Percentiles rank a stretch among this genome's conserved stretches.
These are phyloP conservation scores for Loriculus beryllinus DNA, from an alignment of 2,797 vertebrate species.

Conservation along the genomic window DNA sequence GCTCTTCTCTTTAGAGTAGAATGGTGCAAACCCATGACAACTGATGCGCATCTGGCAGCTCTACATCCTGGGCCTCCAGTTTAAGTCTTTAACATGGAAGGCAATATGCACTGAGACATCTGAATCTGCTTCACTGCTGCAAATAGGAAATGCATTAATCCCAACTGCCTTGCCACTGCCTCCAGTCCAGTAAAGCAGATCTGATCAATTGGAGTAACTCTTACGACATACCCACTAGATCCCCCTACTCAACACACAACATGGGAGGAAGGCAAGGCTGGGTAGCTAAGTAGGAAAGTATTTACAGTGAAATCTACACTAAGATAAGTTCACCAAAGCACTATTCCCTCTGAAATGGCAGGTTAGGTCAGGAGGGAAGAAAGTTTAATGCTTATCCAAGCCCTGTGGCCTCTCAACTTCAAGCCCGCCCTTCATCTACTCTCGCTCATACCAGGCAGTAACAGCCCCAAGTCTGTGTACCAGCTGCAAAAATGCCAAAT, in stretches of 20 bases:
- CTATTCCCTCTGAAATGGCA: fast-evolving
- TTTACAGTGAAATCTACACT: not conserved
- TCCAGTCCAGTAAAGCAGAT: not conserved
- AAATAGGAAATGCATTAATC: not conserved
- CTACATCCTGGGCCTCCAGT: fast-evolving
- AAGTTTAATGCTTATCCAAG: fast-evolving
- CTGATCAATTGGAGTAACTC: fast-evolving
- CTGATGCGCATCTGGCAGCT: not conserved
- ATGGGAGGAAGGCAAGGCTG: fast-evolving
- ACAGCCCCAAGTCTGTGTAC: not conserved
- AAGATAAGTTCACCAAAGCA: fast-evolving
- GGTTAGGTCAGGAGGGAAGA: not conserved
- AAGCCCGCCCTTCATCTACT: not conserved
- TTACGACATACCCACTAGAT: fast-evolving
- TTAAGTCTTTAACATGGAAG: not conserved
- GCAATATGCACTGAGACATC: not conserved
- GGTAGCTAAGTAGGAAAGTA: fast-evolving
- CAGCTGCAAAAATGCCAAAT: not conserved
- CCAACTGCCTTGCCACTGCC: not conserved
- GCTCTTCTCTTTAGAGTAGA: not conserved
- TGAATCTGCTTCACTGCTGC: not conserved
- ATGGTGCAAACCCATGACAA: not conserved
- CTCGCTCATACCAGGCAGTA: fast-evolving
- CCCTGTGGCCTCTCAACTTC: not conserved
- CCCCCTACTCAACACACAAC: not conserved